Percentiles rank a stretch among this genome's conserved stretches.
These are phyloP conservation scores for Eilema depressum DNA, from an alignment of 2,888 invertebrate genomes.

Conservation along the genomic window DNA sequence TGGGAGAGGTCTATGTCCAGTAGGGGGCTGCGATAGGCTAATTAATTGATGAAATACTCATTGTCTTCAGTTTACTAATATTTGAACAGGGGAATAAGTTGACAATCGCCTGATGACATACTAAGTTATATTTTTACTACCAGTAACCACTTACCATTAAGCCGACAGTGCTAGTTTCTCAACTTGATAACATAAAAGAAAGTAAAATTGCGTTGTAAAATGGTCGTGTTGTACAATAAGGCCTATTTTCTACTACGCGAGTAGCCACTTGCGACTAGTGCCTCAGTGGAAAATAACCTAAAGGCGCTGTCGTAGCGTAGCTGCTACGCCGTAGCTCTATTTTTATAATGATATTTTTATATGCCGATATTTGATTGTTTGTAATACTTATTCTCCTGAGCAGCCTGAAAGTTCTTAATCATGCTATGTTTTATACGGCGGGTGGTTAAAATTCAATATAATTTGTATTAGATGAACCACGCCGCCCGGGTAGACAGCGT, in stretches of 20 bases:
- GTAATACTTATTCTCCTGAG: neutral
- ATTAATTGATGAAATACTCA: too few relatives aligned
- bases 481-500: too few relatives aligned
- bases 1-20: too few relatives aligned
- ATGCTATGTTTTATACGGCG: neutral
- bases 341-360: neutral
- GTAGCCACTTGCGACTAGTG: neutral
- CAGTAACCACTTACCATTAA: neutral
- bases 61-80: neutral
- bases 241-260: neutral
- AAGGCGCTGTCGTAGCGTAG: slow-evolving; percentile 1
- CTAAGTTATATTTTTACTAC: too few relatives aligned
- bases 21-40: too few relatives aligned
- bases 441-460: neutral
- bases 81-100: too few relatives aligned
- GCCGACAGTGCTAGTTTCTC: neutral
- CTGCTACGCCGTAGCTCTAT: slow-evolving; percentile 7
- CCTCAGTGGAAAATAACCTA: neutral
- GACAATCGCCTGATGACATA: too few relatives aligned
- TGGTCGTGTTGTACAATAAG: neutral
- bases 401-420: neutral
- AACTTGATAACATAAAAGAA: neutral
- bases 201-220: neutral
- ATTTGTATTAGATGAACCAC: neutral
- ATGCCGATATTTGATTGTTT: neutral